These are phyloP conservation scores for Anableps anableps DNA, from an alignment of 2,797 vertebrate genomes.

Conservation along the genomic window DNA sequence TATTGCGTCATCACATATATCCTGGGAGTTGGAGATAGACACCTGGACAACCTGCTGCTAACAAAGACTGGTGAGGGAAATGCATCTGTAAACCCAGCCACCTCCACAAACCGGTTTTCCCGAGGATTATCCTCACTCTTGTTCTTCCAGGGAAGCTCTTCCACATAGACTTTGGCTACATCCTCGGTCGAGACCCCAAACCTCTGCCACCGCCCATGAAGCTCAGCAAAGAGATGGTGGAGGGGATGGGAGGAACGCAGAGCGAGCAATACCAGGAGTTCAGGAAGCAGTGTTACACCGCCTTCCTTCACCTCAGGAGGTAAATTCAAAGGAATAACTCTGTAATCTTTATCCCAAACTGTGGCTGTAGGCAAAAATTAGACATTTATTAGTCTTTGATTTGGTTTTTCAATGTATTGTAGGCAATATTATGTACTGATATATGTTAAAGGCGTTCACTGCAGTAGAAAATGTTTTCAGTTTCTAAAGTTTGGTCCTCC, in stretches of 20 bases:
- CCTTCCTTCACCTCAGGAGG: constrained; percentile 96
- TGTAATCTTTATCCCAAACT: not conserved
- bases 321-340: constrained; percentile 36
- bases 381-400: not conserved
- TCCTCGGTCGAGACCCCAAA: constrained; percentile 96
- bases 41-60: constrained; percentile 96
- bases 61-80: constrained; percentile 91
- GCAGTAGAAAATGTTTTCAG: not conserved
- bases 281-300: constrained; percentile 97
- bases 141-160: constrained; percentile 91
- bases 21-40: constrained; percentile 95
- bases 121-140: not conserved
- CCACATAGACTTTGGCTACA: constrained; percentile 98
- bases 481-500: not conserved
- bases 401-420: not conserved
- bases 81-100: not conserved
- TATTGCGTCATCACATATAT: constrained; percentile 99
- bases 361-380: not conserved
- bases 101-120: not conserved
- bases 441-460: not conserved
- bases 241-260: constrained; percentile 98
- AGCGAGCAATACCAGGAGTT: constrained; percentile 99
- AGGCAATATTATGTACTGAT: not conserved
- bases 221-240: constrained; percentile 99
- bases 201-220: constrained; percentile 98